Evolutionary conservation across 2,888 invertebrate genomes (phyloP), one percentile per base, ranked within the genome.

Genomic region (Perdita meconis): DNA sequence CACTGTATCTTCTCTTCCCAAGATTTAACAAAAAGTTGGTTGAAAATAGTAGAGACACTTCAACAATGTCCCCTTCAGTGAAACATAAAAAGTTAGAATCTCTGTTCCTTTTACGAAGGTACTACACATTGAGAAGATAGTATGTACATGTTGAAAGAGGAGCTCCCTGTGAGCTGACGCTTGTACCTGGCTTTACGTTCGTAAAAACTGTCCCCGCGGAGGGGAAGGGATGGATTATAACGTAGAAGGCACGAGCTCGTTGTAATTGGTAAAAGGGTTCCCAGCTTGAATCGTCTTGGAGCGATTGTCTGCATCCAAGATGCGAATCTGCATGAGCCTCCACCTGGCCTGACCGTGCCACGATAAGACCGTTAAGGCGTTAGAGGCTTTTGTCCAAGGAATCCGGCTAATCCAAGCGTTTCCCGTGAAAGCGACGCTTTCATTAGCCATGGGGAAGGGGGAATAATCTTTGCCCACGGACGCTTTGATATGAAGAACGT

Each of bases 331-430:
- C 63, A 13, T 22, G 38, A 34, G 6, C 34, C 16, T 64, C 40
- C 34, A 26, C 12, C 51, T 53, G 63, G 81, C 53, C 57, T 53
- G 78, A n/a, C 67, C 30, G 61, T 34, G 44, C 51, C 12, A 36
- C 64, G 59, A 65, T 75, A 65, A 65, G 51, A 60, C 24, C 73
- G 73, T 56, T 57, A 57, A 73, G 30, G 47, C 60, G 51, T 57
- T 61, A 22, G 36, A 4, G 40, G 42, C 47, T 59, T 75, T 75
- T 71, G 59, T 71, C 47, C 40, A 40, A 59, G 64, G 34, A 65
- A 59, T 71, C 55, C 53, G 59, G 40, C 53, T 75, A 65, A 75
- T 75, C 71, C 75, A 22, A 51, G 51, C 59, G 64, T 65, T 63
- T 40, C 47, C 12, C 30, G 30, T 38, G 53, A 13, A 71, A 75